These are phyloP conservation scores for Notechis scutatus DNA, from an alignment of 2,113 vertebrate species.

Conservation along the genomic window DNA sequence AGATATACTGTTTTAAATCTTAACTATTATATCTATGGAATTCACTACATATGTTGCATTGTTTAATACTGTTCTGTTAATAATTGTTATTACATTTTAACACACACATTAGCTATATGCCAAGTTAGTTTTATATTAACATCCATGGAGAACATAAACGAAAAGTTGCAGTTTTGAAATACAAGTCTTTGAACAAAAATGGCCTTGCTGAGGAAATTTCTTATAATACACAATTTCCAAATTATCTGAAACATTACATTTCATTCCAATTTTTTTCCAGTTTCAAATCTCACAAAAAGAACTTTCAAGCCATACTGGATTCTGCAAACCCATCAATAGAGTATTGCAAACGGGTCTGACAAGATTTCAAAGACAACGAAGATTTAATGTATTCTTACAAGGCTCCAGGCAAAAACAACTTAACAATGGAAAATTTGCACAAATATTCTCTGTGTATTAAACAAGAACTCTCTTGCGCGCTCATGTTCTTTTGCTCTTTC, in stretches of 20 bases:
- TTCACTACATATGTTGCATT: background rate
- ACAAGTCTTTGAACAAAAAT: constrained; percentile 21
- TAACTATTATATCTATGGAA: background rate
- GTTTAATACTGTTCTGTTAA: background rate
- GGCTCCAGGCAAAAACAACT: rapidly evolving
- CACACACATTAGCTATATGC: background rate
- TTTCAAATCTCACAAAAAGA: constrained; percentile 23
- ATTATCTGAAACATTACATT: background rate
- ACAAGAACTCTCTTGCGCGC: background rate
- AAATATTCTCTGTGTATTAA: constrained; percentile 28
- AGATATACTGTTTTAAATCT: background rate
- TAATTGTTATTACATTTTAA: background rate
- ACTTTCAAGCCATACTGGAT: constrained; percentile 20
- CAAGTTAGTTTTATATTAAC: background rate
- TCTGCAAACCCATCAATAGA: background rate
- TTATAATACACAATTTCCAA: constrained; percentile 22
- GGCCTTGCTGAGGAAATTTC: background rate
- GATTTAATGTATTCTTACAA: background rate
- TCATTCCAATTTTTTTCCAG: background rate
- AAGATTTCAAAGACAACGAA: constrained; percentile 6
- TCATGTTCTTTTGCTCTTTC: background rate
- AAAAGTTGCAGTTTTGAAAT: background rate
- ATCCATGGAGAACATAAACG: background rate
- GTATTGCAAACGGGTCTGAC: constrained; percentile 14
- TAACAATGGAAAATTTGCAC: background rate